A percentile compares a stretch with the other conserved stretches of the same genome.
Conservation (phyloP, 35 echinoderm and acorn worm species). For the Acanthaster planci region DNA sequence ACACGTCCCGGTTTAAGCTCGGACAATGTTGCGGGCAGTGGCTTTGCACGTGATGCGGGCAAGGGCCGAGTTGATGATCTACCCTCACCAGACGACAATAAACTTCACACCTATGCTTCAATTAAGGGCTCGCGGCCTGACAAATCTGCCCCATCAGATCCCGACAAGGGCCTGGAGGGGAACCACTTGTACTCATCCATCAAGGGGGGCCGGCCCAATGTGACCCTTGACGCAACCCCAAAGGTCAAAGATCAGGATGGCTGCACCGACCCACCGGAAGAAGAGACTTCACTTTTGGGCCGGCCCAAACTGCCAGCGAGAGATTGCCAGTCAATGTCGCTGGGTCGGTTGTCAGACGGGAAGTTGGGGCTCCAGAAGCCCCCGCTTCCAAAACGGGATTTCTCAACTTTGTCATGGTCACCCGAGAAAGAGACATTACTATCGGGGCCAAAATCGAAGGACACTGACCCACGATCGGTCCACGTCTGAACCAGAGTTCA, state of each 20-base stretch:
- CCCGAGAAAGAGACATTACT: neutral
- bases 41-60: neutral
- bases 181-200: conserved; percentile 19
- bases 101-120: neutral
- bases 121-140: neutral
- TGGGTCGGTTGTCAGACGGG: neutral
- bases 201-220: neutral
- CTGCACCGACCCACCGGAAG: neutral
- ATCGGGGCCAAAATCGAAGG: neutral
- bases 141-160: neutral
- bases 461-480: neutral
- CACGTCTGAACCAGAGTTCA: neutral
- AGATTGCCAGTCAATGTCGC: neutral
- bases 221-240: neutral
- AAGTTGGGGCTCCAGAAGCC: neutral
- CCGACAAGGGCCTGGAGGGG: neutral
- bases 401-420: neutral
- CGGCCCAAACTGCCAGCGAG: neutral
- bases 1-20: neutral
- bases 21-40: neutral
- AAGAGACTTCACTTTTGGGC: neutral
- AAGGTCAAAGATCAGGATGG: neutral
- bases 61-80: neutral
- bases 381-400: neutral
- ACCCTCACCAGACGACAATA: neutral